Evolutionary conservation across 1,140 invertebrate genomes (phyloP).

Genomic region (Colletes gigas): DNA sequence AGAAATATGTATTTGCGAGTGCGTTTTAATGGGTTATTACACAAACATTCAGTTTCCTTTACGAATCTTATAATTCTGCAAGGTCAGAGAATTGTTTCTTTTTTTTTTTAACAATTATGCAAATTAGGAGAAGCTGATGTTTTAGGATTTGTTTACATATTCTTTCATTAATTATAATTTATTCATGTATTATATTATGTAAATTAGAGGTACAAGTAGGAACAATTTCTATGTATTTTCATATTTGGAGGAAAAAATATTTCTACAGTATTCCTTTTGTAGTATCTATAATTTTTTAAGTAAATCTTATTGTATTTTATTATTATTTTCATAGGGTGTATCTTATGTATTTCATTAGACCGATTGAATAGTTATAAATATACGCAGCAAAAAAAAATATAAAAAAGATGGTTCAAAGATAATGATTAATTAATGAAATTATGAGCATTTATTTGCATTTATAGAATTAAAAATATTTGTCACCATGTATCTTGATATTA

Average conservation of each 20-base stretch:
- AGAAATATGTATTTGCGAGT: conserved; percentile 57
- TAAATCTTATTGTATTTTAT: not conserved
- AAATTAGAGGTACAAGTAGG: not conserved
- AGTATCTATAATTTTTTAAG: not conserved
- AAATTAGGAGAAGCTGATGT: not conserved
- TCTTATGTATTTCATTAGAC: not conserved
- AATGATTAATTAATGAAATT: not conserved
- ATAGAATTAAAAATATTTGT: not conserved
- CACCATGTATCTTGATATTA: not conserved
- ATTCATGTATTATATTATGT: not conserved
- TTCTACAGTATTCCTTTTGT: not conserved
- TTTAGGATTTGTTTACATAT: conserved; percentile 15
- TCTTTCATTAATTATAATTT: not conserved
- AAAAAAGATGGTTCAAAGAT: not conserved
- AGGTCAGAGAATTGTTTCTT: not conserved
- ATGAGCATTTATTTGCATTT: not conserved
- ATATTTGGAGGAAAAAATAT: not conserved
- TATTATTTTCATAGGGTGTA: not conserved
- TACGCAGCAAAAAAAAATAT: not conserved
- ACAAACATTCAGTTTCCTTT: conserved; percentile 15
- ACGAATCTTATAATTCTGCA: not conserved
- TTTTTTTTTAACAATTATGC: conserved; percentile 8
- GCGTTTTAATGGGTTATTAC: conserved; percentile 37
- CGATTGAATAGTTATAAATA: not conserved
- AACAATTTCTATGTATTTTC: not conserved